A percentile compares a stretch with the other conserved stretches of the same genome.
Conservation (phyloP, 1,140 invertebrate species). For the Leucophenga varia region DNA sequence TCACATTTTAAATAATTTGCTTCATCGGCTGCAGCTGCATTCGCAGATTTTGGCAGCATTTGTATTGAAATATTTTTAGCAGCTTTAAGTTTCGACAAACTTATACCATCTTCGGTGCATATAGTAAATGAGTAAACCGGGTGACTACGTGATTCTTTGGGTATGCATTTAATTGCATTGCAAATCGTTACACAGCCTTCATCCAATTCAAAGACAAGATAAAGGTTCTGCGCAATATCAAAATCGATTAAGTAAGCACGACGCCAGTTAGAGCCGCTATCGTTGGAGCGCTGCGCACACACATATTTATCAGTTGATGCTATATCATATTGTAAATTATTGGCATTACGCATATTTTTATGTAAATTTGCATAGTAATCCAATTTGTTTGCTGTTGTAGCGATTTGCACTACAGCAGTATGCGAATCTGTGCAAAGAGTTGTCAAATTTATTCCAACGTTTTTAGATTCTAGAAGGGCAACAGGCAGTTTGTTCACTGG, state of each 20-base stretch:
- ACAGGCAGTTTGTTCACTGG: too few species aligned
- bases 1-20: slow-evolving; percentile 1
- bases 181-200: slow-evolving; percentile 3
- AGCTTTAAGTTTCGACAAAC: neutral
- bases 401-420: too few species aligned
- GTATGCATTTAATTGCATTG: slow-evolving; percentile 5
- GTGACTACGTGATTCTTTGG: neutral
- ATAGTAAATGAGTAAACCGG: neutral
- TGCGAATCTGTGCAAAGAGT: too few species aligned
- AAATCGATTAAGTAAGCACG: neutral
- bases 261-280: slow-evolving; percentile 4
- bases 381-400: too few species aligned
- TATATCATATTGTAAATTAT: too few species aligned
- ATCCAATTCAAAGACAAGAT: slow-evolving; percentile 7
- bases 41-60: neutral
- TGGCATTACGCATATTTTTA: too few species aligned
- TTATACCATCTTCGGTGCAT: too few species aligned
- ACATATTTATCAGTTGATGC: too few species aligned
- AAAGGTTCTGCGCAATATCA: neutral
- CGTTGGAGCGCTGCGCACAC: neutral
- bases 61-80: neutral
- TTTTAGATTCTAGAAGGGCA: too few species aligned
- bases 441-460: too few species aligned
- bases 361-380: too few species aligned
- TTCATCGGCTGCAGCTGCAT: neutral